These are phyloP conservation scores for Noctua janthina DNA, from an alignment of 2,888 invertebrate species.

Conservation along the genomic window DNA sequence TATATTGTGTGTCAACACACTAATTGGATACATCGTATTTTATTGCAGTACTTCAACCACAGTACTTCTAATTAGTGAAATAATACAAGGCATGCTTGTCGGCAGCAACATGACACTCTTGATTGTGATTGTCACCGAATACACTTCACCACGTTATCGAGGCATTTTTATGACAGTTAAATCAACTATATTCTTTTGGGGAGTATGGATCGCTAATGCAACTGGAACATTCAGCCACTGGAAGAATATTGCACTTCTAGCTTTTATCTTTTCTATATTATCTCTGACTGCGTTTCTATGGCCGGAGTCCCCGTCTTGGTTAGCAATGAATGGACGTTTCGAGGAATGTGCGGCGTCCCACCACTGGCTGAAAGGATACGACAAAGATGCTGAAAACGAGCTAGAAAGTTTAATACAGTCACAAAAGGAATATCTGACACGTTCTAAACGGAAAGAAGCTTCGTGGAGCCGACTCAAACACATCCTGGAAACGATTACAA, in stretches of 20 bases:
- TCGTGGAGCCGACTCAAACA: constrained; percentile 59
- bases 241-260: constrained; percentile 70
- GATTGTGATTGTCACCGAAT: constrained; percentile 70
- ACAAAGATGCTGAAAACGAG: constrained; percentile 70
- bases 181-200: constrained; percentile 70
- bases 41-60: constrained; percentile 66
- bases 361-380: constrained; percentile 74
- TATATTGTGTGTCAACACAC: constrained; percentile 66
- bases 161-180: constrained; percentile 72
- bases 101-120: constrained; percentile 65
- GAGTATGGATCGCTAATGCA: constrained; percentile 71
- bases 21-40: constrained; percentile 67
- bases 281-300: constrained; percentile 70
- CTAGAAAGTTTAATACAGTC: constrained; percentile 71
- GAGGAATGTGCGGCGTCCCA: constrained; percentile 74
- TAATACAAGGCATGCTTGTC: constrained; percentile 69
- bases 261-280: constrained; percentile 66
- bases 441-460: constrained; percentile 49
- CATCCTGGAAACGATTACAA: constrained; percentile 63
- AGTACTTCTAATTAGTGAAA: constrained; percentile 71
- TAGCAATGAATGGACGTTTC: constrained; percentile 76
- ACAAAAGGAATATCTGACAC: constrained; percentile 67
- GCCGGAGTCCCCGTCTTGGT: constrained; percentile 79
- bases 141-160: constrained; percentile 69
- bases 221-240: constrained; percentile 73